phyloP scores from a whole-genome alignment of 2,797 vertebrate species.

The Neomorphus geoffroyi region DNA sequence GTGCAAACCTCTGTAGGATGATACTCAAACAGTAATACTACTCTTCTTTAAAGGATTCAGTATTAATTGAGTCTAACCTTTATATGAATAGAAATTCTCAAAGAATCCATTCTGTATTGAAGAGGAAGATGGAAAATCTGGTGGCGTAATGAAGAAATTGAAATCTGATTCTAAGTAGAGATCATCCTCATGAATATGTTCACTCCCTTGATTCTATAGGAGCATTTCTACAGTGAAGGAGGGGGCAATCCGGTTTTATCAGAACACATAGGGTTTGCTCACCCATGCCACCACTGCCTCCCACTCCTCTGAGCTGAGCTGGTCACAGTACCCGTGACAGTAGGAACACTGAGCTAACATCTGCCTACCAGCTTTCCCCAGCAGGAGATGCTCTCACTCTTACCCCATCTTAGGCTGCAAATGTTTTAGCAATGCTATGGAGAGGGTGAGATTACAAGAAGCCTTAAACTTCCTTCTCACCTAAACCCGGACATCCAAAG shows the following conservation, averaged over 20 bases:
- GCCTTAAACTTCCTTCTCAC: neutral
- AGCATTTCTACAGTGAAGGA: neutral
- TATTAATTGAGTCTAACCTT: neutral
- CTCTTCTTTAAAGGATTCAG: neutral
- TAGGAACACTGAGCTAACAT: neutral
- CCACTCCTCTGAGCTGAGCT: neutral
- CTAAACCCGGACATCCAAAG: neutral
- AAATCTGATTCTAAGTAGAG: neutral
- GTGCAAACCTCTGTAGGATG: neutral
- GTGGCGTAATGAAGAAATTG: neutral
- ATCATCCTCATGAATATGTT: rapidly evolving
- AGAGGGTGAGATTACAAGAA: neutral
- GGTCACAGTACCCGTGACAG: rapidly evolving
- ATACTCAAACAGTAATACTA: neutral
- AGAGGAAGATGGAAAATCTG: neutral
- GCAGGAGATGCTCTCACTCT: neutral
- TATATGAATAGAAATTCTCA: neutral
- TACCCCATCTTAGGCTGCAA: neutral
- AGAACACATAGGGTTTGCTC: neutral
- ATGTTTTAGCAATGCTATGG: neutral
- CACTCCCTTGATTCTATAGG: neutral
- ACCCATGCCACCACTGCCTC: rapidly evolving
- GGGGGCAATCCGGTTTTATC: neutral
- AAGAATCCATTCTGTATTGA: neutral
- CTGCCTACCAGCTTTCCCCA: neutral